Percentiles rank a stretch among this genome's conserved stretches.
phyloP scores from a whole-genome alignment of 2,888 invertebrate genomes.

The Boloria selene region DNA sequence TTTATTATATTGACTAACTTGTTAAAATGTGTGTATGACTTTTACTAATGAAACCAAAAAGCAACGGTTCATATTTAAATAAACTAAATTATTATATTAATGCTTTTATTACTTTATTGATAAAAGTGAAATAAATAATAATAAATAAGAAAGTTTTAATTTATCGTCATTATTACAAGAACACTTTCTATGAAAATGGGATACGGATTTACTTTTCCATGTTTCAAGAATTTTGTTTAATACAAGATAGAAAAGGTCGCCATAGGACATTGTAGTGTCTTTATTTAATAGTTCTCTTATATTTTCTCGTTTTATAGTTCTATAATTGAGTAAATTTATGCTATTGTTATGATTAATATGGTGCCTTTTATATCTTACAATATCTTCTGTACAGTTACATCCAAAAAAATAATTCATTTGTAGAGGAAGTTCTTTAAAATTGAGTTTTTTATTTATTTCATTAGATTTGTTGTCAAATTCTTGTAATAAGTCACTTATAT shows the following conservation, averaged over 20 bases:
- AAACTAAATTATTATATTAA: constrained; percentile 1
- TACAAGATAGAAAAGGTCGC: constrained; percentile 52
- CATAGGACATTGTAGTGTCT: constrained; percentile 44
- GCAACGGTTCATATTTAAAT: background rate
- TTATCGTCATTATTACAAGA: constrained; percentile 39
- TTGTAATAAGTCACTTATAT: constrained; percentile 32
- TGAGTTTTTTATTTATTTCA: background rate
- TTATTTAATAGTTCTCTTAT: constrained; percentile 22
- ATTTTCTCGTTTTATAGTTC: constrained; percentile 28
- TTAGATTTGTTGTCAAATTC: constrained; percentile 24
- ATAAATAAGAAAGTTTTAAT: constrained; percentile 29
- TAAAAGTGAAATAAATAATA: constrained; percentile 36
- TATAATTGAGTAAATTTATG: constrained; percentile 5
- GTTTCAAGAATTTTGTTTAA: constrained; percentile 47
- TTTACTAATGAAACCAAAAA: background rate
- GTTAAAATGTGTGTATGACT: background rate
- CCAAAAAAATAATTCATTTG: background rate
- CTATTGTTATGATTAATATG: background rate
- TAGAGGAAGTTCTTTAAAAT: background rate
- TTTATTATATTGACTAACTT: background rate
- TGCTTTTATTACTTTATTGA: constrained; percentile 27
- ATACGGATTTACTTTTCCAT: constrained; percentile 42
- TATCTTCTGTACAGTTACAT: constrained; percentile 27
- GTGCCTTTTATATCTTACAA: constrained; percentile 34
- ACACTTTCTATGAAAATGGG: constrained; percentile 34